Percentiles rank a stretch among this genome's conserved stretches.
phyloP scores from a whole-genome alignment of 2,888 invertebrate genomes.

The Agrotis ipsilon region DNA sequence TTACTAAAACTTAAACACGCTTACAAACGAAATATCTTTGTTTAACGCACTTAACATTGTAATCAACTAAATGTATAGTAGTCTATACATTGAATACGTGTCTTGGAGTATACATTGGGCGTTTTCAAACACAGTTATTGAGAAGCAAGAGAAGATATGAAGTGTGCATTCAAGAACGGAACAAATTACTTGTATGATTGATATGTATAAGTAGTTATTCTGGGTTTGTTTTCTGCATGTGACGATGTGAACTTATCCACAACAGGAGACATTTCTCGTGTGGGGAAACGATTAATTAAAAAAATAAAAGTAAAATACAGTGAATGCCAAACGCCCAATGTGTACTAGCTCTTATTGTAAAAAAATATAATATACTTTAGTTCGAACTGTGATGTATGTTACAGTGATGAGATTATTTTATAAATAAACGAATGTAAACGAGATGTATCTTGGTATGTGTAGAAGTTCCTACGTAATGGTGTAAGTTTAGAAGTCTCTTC shows the following conservation, averaged over 20 bases:
- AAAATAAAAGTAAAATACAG: too few relatives aligned
- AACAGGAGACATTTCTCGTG: too few relatives aligned
- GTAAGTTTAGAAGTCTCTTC: constrained; percentile 56
- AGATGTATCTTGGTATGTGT: constrained; percentile 48
- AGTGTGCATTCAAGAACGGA: too few relatives aligned
- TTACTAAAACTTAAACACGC: constrained; percentile 17
- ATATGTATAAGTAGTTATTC: too few relatives aligned
- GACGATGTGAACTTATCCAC: too few relatives aligned
- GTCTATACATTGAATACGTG: constrained; percentile 19
- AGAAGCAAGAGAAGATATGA: too few relatives aligned
- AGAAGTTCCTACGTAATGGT: constrained; percentile 73
- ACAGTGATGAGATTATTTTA: constrained; percentile 70
- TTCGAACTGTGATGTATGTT: constrained; percentile 73
- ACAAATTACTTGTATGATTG: too few relatives aligned
- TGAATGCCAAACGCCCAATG: too few relatives aligned
- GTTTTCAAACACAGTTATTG: too few relatives aligned
- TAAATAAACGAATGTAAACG: constrained; percentile 47
- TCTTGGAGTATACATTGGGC: constrained; percentile 29
- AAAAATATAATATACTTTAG: constrained; percentile 41
- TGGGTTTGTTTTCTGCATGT: too few relatives aligned
- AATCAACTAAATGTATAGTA: constrained; percentile 20
- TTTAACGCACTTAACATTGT: constrained; percentile 13
- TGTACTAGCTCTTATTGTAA: too few relatives aligned
- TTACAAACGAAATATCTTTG: constrained; percentile 13
- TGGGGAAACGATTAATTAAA: too few relatives aligned